Evolutionary conservation across 2,888 invertebrate genomes (phyloP), one percentile per base, ranked within the genome.

Genomic region (Hydriomena furcata): DNA sequence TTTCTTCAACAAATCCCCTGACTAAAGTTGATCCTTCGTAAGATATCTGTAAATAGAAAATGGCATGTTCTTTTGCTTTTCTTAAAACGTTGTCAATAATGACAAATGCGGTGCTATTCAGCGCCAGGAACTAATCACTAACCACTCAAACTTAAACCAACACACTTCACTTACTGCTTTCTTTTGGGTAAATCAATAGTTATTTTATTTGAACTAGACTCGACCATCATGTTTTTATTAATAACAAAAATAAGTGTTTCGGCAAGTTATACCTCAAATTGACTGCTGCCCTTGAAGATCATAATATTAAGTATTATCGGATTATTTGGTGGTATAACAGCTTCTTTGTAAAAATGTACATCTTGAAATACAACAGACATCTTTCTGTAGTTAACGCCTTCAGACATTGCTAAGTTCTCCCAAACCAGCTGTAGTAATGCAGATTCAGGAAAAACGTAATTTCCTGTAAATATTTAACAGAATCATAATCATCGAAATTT

Each of bases 381-480:
- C 1, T 63, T 47, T 10, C 80, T 75, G 58, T 79, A 79, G n/a
- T 79, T 61, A 0, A 80, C 65, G 0, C 75, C 80, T 21, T 72
- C 63, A 30, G 82, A 63, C 67, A 85, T 79, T 0, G 88, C 88
- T 1, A 92, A 64, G 5, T 88, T 85, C 61, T 91, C 85, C 92
- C 92, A 92, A 3, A 87, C 84, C 1, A 91, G 59, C 1, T 68
- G 57, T 11, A 90, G 60, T 8, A 79, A 71, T 1, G 82, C 93
- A 5, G 94, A 93, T 45, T 95, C 95, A 1, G 95, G 95, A 63
- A 93, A 93, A n/a, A 94, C 76, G 45, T 91, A 91, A 38, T 93
- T 80, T 17, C 36, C 51, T 51, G 27, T 24, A 21, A 34, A 43
- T 7, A 11, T 13, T 42, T 36, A 10, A n/a, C n/a, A n/a, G n/a